Conservation (phyloP, 2,797 vertebrate species). For the Antrozous pallidus region DNA sequence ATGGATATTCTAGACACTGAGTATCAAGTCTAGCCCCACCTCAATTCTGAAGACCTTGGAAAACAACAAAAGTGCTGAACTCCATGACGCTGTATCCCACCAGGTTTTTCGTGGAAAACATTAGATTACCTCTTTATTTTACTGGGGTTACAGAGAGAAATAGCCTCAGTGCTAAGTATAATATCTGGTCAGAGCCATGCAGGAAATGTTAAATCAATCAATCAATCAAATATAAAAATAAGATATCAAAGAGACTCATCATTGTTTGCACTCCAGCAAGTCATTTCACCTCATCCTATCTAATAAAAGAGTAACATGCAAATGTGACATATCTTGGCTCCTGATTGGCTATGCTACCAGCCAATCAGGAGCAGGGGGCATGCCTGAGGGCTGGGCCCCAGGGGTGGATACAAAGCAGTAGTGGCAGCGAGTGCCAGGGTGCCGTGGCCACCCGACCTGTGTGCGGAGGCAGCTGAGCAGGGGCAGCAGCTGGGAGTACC, state of each 20-base stretch:
- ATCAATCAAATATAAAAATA: not conserved
- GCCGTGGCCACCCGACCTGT: too few relatives aligned
- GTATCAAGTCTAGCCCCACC: not conserved
- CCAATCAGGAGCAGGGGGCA: too few relatives aligned
- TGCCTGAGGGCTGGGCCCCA: too few relatives aligned
- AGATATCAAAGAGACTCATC: not conserved
- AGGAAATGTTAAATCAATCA: not conserved
- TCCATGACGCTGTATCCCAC: not conserved
- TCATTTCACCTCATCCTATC: not conserved
- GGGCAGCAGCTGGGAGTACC: too few relatives aligned
- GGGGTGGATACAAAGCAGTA: too few relatives aligned
- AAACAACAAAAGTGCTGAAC: not conserved
- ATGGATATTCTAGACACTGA: not conserved
- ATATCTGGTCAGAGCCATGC: not conserved
- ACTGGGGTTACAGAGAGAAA: too few relatives aligned
- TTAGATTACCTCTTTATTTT: not conserved
- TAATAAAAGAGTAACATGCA: too few relatives aligned
- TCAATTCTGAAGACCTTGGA: not conserved
- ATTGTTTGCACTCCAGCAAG: not conserved
- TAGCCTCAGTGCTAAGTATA: not conserved
- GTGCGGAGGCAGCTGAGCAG: too few relatives aligned
- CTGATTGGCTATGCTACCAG: too few relatives aligned
- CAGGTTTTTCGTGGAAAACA: not conserved
- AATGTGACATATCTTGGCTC: too few relatives aligned
- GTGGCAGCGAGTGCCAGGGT: too few relatives aligned